phyloP scores from a whole-genome alignment of 1,140 invertebrate genomes.

The Diorhabda elongata region DNA sequence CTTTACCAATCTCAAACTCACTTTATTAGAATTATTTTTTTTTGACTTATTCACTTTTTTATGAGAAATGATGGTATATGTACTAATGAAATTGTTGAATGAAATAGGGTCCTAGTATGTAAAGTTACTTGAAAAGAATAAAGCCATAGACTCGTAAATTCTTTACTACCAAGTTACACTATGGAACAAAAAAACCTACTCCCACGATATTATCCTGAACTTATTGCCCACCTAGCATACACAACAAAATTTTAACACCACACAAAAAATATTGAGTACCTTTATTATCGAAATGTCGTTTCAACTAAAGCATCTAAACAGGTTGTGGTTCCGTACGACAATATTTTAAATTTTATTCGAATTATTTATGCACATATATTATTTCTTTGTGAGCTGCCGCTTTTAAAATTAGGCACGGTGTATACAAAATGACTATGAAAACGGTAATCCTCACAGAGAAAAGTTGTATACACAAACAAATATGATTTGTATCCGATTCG shows the following conservation, averaged over 20 bases:
- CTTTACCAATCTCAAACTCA: too few relatives aligned
- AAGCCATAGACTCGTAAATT: neutral
- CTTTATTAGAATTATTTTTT: too few relatives aligned
- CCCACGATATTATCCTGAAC: slow-evolving; percentile 23
- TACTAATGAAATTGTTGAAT: too few relatives aligned
- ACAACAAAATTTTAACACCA: slow-evolving; percentile 16
- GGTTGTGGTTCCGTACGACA: slow-evolving; percentile 32
- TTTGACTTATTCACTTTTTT: too few relatives aligned
- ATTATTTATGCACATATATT: slow-evolving; percentile 39
- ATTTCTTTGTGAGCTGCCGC: slow-evolving; percentile 33
- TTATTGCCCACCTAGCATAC: slow-evolving; percentile 19
- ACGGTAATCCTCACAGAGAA: slow-evolving; percentile 30
- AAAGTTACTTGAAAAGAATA: too few relatives aligned
- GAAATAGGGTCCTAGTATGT: too few relatives aligned
- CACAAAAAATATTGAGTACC: slow-evolving; percentile 28
- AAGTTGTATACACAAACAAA: slow-evolving; percentile 33
- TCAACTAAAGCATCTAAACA: slow-evolving; percentile 28
- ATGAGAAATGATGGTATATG: too few relatives aligned
- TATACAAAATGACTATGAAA: slow-evolving; percentile 32
- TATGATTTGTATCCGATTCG: slow-evolving; percentile 29
- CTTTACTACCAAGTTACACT: slow-evolving; percentile 29
- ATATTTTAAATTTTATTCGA: slow-evolving; percentile 36
- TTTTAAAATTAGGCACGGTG: slow-evolving; percentile 32
- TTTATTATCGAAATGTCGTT: slow-evolving; percentile 28
- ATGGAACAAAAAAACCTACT: slow-evolving; percentile 26